Percentiles rank a stretch among this genome's conserved stretches.
Evolutionary conservation across 2,113 vertebrate genomes (phyloP).

Genomic region (Pithys albifrons): DNA sequence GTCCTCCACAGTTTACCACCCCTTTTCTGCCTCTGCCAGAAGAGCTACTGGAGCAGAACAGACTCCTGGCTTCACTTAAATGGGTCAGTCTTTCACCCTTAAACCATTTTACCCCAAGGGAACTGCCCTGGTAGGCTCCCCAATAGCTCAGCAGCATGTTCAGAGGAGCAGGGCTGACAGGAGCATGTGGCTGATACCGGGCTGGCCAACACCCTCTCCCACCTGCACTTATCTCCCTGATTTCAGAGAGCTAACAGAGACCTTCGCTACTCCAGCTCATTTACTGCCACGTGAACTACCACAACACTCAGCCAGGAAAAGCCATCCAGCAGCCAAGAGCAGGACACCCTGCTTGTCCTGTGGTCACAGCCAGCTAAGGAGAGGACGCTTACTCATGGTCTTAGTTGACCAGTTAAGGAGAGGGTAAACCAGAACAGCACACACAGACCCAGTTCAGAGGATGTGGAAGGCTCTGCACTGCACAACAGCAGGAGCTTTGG

Average conservation of each 20-base stretch:
- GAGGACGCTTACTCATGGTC: background rate
- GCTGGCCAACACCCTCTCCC: background rate
- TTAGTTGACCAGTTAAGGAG: background rate
- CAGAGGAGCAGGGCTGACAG: background rate
- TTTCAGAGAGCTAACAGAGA: background rate
- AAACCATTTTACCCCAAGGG: background rate
- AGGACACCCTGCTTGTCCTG: background rate
- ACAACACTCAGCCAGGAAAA: background rate
- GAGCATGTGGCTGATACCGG: fast-evolving
- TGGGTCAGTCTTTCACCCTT: background rate
- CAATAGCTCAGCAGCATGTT: fast-evolving
- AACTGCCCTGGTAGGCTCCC: background rate
- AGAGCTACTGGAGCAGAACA: background rate
- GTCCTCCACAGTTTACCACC: background rate
- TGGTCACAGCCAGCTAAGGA: background rate
- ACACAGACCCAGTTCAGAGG: background rate
- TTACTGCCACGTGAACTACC: background rate
- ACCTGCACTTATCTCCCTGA: background rate
- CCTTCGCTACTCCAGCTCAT: background rate
- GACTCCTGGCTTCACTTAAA: background rate
- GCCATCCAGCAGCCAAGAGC: background rate
- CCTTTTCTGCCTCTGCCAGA: background rate
- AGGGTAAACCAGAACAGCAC: background rate
- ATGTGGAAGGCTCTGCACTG: background rate
- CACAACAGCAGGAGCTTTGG: background rate